Evolutionary conservation across 1,140 invertebrate species (phyloP).

Genomic region (Diabrotica undecimpunctata): DNA sequence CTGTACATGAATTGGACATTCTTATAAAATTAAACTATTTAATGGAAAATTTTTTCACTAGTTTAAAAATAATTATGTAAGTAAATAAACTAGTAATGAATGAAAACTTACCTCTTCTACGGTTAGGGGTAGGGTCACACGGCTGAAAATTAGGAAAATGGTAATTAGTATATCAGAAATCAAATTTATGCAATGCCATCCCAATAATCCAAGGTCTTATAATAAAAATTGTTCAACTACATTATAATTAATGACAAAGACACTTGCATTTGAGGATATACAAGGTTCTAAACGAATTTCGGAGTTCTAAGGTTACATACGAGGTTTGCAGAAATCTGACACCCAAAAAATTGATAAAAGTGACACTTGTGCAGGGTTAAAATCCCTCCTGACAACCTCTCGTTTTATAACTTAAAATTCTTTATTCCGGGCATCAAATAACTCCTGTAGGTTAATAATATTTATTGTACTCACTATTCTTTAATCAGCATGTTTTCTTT

Average conservation of each 20-base stretch:
- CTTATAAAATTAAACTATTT: too few relatives aligned
- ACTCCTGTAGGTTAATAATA: background rate
- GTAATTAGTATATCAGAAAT: slow-evolving; percentile 23
- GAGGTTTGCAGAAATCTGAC: slow-evolving; percentile 14
- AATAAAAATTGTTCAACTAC: slow-evolving; percentile 12
- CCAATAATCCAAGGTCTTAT: slow-evolving; percentile 26
- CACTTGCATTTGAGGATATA: slow-evolving; percentile 5
- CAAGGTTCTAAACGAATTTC: slow-evolving; percentile 8
- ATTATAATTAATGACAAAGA: too few relatives aligned
- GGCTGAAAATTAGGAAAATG: slow-evolving; percentile 57
- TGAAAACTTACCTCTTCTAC: slow-evolving; percentile 66
- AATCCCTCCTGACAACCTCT: slow-evolving; percentile 3
- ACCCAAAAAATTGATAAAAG: slow-evolving; percentile 18
- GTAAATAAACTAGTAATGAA: too few relatives aligned
- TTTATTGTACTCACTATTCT: slow-evolving; percentile 44
- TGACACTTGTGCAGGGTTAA: slow-evolving; percentile 24
- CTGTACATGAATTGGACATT: too few relatives aligned
- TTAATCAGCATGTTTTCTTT: slow-evolving; percentile 45
- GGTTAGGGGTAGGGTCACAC: slow-evolving; percentile 68
- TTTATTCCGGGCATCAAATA: background rate
- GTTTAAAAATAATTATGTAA: too few relatives aligned
- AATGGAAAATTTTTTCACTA: too few relatives aligned
- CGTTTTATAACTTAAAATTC: slow-evolving; percentile 22
- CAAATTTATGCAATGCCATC: slow-evolving; percentile 26
- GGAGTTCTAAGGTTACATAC: background rate